These are phyloP conservation scores for Aurelia aurita DNA, from an alignment of 30 jellyfish, hydroid and myxozoan species.

Conservation along the genomic window DNA sequence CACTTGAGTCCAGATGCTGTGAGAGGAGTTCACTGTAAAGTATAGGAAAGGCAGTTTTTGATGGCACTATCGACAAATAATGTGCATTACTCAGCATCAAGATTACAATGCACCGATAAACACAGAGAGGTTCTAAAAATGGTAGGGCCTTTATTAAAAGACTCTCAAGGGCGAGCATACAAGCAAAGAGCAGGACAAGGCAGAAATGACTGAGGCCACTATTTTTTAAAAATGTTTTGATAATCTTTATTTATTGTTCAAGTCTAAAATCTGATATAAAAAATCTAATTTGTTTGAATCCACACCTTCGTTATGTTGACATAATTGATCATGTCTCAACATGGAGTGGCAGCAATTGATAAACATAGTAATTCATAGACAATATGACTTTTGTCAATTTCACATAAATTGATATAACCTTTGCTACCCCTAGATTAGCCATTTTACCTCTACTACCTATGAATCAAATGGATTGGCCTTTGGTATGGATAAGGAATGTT, in stretches of 20 bases:
- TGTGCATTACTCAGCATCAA: slow-evolving; percentile 9
- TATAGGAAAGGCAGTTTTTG: no score
- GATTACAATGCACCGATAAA: not conserved
- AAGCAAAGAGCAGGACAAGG: slow-evolving; percentile 3
- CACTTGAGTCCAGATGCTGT: slow-evolving; percentile 43
- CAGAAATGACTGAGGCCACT: no score
- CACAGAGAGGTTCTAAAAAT: slow-evolving; percentile 2
- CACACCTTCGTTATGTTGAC: not conserved
- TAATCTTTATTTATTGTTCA: not conserved
- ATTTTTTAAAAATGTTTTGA: slow-evolving; percentile 6
- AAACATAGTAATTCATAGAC: no score
- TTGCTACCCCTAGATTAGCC: slow-evolving; percentile 14
- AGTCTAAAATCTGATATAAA: slow-evolving; percentile 12
- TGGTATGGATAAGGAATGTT: not conserved
- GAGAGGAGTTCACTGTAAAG: slow-evolving; percentile 15
- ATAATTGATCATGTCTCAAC: not conserved
- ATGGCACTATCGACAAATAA: slow-evolving; percentile 16
- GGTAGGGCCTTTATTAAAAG: slow-evolving; percentile 31
- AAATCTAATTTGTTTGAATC: slow-evolving; percentile 2
- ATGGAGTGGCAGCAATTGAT: not conserved
- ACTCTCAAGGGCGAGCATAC: slow-evolving; percentile 28
- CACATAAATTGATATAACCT: not conserved
- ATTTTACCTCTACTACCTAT: not conserved
- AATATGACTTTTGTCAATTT: no score
- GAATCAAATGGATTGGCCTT: not conserved